Conservation (phyloP, 2,888 invertebrate genomes). For the Epinotia nisella region DNA sequence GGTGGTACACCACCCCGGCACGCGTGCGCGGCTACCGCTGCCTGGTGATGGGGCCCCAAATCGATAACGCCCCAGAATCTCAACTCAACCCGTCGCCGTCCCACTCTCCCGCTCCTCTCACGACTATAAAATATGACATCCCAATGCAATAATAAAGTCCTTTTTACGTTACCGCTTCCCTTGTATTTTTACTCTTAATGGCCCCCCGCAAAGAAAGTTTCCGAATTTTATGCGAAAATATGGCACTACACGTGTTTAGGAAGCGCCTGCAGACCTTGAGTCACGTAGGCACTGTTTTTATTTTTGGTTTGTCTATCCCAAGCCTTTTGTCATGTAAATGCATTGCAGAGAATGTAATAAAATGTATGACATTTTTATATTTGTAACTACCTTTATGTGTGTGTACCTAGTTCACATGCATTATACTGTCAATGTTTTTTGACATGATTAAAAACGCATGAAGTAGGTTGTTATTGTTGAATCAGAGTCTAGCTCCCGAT, state of each 20-base stretch:
- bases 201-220: constrained; percentile 73
- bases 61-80: constrained; percentile 81
- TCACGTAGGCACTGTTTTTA: constrained; percentile 30
- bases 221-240: constrained; percentile 60
- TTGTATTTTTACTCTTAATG: constrained; percentile 72
- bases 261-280: constrained; percentile 21
- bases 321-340: not conserved
- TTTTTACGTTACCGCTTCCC: constrained; percentile 71
- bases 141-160: constrained; percentile 78
- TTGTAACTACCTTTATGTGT: too few relatives aligned
- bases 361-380: too few relatives aligned
- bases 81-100: constrained; percentile 62
- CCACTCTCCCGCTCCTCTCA: constrained; percentile 65
- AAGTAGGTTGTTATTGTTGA: not conserved
- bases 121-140: constrained; percentile 79
- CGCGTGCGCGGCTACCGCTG: constrained; percentile 70
- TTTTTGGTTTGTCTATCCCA: constrained; percentile 7
- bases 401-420: not conserved
- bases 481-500: not conserved
- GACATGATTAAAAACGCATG: not conserved
- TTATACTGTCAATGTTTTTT: not conserved
- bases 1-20: constrained; percentile 49
- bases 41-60: constrained; percentile 76
- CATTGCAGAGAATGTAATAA: not conserved
- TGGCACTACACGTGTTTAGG: constrained; percentile 51